These are phyloP conservation scores for Cotesia vestalis DNA, from an alignment of 1,140 invertebrate species.

Conservation along the genomic window DNA sequence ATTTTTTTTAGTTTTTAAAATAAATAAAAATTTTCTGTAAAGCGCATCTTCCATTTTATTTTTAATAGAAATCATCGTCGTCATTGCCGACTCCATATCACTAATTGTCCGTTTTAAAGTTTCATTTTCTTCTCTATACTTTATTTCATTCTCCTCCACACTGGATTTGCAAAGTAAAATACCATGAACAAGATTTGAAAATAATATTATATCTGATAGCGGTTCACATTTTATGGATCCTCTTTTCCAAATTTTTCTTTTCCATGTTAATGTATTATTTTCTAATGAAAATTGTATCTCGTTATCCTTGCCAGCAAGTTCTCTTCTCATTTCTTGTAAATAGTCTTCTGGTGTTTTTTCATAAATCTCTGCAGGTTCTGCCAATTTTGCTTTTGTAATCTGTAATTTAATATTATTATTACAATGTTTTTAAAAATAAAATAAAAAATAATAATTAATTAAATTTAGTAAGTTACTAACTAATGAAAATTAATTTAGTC, in stretches of 20 bases:
- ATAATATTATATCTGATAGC: neutral
- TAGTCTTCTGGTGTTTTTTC: constrained; percentile 11
- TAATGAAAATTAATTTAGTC: too few relatives aligned
- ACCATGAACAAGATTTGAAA: constrained; percentile 8
- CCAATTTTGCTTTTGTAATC: constrained; percentile 17
- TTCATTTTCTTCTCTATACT: constrained; percentile 11
- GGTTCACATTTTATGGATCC: constrained; percentile 24
- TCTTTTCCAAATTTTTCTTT: constrained; percentile 24
- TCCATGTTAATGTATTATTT: constrained; percentile 26
- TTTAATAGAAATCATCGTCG: constrained; percentile 10
- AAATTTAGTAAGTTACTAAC: too few relatives aligned
- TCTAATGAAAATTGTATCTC: constrained; percentile 21
- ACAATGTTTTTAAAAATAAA: too few relatives aligned
- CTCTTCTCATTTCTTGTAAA: constrained; percentile 3
- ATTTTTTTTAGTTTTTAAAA: constrained; percentile 36
- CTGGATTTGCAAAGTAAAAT: neutral
- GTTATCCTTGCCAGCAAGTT: constrained; percentile 26
- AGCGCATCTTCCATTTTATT: constrained; percentile 30
- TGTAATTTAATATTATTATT: constrained; percentile 13
- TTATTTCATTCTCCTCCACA: neutral
- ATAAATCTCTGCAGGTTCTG: neutral
- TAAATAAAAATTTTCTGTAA: constrained; percentile 26
- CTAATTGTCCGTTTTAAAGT: neutral
- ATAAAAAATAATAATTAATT: too few relatives aligned
- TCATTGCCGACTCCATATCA: neutral